These are phyloP conservation scores for Papilio glaucus DNA, from an alignment of 1,140 invertebrate genomes.

Conservation along the genomic window DNA sequence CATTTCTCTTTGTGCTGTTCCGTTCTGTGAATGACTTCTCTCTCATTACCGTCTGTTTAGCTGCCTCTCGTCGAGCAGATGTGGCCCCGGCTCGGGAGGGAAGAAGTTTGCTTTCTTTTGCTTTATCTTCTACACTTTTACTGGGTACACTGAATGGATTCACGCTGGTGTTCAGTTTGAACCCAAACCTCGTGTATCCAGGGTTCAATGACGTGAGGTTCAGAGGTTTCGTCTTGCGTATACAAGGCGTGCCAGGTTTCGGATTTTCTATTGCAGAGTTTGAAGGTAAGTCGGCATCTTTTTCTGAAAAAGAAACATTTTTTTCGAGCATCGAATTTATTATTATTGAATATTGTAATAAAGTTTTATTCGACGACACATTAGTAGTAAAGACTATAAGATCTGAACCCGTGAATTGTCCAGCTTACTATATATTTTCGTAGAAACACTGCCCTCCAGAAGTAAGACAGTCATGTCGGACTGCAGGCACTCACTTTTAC, in stretches of 20 bases:
- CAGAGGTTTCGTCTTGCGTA: constrained; percentile 29
- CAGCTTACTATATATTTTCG: too few species aligned
- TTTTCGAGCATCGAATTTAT: too few species aligned
- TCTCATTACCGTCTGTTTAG: constrained; percentile 41
- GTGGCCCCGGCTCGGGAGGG: not conserved
- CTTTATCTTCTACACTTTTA: constrained; percentile 42
- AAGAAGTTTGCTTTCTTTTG: constrained; percentile 35
- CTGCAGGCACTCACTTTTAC: too few species aligned
- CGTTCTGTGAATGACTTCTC: constrained; percentile 67
- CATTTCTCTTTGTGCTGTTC: constrained; percentile 59
- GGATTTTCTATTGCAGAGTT: constrained; percentile 42
- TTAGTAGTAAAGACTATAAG: too few species aligned
- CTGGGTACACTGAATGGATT: constrained; percentile 64
- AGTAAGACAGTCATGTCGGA: too few species aligned
- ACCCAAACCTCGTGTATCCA: constrained; percentile 80
- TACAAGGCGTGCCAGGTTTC: constrained; percentile 39
- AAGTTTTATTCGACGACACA: too few species aligned
- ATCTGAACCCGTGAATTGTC: too few species aligned
- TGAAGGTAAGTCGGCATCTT: constrained; percentile 33
- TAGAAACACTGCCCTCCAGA: too few species aligned
- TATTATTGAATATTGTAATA: too few species aligned
- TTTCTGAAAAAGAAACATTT: constrained; percentile 41
- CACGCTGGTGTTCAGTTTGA: constrained; percentile 63
- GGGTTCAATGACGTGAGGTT: constrained; percentile 49
- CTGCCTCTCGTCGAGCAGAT: constrained; percentile 27